Evolutionary conservation across 92 coral and sea anemone species (phyloP).

Genomic region (Phymanthus crucifer): DNA sequence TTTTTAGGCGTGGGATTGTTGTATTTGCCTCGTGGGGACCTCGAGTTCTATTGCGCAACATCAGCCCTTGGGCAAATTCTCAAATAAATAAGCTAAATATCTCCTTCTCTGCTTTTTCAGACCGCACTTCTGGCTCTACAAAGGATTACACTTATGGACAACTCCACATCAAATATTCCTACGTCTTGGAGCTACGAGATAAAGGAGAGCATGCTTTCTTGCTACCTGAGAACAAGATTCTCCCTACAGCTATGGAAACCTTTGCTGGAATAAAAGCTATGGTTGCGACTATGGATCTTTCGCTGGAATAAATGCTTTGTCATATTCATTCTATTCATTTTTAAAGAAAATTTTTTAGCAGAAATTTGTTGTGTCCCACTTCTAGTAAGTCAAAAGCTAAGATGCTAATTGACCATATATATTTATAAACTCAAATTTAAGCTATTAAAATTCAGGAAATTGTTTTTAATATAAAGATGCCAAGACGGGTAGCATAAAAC

Average conservation of each 20-base stretch:
- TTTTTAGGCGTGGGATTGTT: no score
- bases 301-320: background rate
- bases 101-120: slow-evolving; percentile 31
- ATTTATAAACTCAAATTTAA: no score
- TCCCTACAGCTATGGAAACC: slow-evolving; percentile 70
- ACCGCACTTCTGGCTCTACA: slow-evolving; percentile 68
- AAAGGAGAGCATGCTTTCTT: slow-evolving; percentile 67
- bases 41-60: no score
- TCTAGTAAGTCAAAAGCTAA: no score
- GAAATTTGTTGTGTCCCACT: no score
- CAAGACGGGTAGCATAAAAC: no score
- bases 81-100: background rate
- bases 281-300: slow-evolving; percentile 8
- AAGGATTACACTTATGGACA: slow-evolving; percentile 73
- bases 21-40: no score
- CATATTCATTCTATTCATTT: no score
- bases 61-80: background rate
- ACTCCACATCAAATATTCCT: slow-evolving; percentile 61
- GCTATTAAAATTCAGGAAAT: no score
- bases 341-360: no score
- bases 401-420: no score
- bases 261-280: slow-evolving; percentile 65
- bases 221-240: slow-evolving; percentile 47
- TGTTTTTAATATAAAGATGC: no score
- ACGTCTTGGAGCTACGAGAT: slow-evolving; percentile 77